These are phyloP conservation scores for Drosophila paulistorum DNA, from an alignment of 1,140 invertebrate genomes.

Conservation along the genomic window DNA sequence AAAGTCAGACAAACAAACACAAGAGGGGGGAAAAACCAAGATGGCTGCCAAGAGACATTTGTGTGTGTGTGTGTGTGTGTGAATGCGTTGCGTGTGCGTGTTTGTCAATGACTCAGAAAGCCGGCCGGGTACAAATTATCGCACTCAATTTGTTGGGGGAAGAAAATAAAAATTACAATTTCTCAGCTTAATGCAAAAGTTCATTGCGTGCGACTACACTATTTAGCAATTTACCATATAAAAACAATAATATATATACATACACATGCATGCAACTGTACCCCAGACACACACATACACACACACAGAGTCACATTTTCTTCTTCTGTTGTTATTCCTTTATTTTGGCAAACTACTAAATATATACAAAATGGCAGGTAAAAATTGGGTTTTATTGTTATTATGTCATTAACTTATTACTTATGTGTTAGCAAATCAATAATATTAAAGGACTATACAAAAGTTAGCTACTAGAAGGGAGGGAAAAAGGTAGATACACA, in stretches of 20 bases:
- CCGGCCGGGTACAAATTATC: slow-evolving; percentile 41
- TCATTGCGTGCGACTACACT: neutral
- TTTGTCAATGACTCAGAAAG: slow-evolving; percentile 48
- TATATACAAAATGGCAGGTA: neutral
- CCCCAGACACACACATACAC: neutral
- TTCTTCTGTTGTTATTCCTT: no score
- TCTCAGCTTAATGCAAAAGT: neutral
- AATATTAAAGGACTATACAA: neutral
- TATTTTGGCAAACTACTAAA: neutral
- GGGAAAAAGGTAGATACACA: slow-evolving; percentile 9
- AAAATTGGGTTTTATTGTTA: neutral
- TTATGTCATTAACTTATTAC: neutral
- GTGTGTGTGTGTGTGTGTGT: slow-evolving; percentile 18
- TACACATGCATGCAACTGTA: neutral
- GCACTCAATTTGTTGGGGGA: no score
- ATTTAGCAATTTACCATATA: neutral
- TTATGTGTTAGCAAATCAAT: neutral
- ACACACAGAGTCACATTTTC: neutral
- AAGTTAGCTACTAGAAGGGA: neutral
- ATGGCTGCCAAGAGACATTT: slow-evolving; percentile 44
- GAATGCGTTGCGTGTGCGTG: neutral
- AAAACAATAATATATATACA: neutral
- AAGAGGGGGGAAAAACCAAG: slow-evolving; percentile 46
- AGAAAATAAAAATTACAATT: slow-evolving; percentile 16
- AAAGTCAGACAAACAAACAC: neutral